Evolutionary conservation across 1,140 invertebrate genomes (phyloP), one percentile per base, ranked within the genome.

Genomic region (Oryctes rhinoceros): DNA sequence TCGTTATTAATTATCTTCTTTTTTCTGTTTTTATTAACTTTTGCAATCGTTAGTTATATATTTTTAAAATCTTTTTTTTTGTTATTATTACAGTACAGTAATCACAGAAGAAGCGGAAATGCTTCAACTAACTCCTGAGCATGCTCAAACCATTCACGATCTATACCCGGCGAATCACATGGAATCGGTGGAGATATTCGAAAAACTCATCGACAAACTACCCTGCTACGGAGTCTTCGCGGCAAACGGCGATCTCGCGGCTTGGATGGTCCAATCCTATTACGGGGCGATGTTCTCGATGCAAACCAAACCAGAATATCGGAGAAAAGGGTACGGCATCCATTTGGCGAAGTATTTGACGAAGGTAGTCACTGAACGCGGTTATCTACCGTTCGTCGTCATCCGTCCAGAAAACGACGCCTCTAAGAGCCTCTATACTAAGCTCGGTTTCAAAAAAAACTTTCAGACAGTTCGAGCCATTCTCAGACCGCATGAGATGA

Each of bases 271-370:
- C 39, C 94, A 96, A 84, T 95, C 94, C 3, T 96, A 96, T 87
- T 96, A 96, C 86, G 94, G 94, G 24, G 94, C 94, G 62, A 95
- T 96, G 94, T 95, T 95, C 87, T 95, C 94, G n/a, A 96, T 96
- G 94, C 94, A 95, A 88, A 96, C 94, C 77, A 91, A 92, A 86
- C 94, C 94, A 35, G 93, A 95, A 86, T 94, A 92, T 87, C 90
- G 94, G 80, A 90, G 94, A 83, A 95, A 95, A 90, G 94, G 94
- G 78, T 93, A 92, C 87, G 93, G 93, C 75, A 92, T 94, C 49
- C 91, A 91, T 83, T 87, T 94, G 79, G 93, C 93, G 71, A 90
- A 91, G 81, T 90, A 89, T 83, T 86, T 92, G 84, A 94, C 93
- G 77, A 92, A 92, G 85, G 90, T 91, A 75, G 94, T 95, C 49